Base-by-base conservation (phyloP, 1,140 invertebrate genomes). In the Drosophila leontia region DNA sequence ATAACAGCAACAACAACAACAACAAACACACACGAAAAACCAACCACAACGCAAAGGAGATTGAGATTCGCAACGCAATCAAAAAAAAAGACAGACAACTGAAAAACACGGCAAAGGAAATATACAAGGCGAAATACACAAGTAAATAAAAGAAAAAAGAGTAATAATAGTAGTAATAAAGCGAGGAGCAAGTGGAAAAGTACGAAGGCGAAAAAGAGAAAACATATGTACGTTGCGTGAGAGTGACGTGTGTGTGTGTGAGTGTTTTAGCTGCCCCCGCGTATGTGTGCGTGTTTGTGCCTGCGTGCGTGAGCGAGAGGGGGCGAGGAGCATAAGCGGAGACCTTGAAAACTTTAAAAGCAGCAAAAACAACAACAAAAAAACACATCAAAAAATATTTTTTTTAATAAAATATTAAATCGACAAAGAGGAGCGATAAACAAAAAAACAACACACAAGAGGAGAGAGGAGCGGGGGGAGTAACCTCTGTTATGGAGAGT, bases 281-380 rank as follows among this genome's bases (percentile, higher is more conserved):
- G 34, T 8, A 44, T 29, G 34, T 8, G 57, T 29, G 15, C n/a
- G 50, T 17, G 64, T 26, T n/a, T 39, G 70, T 26, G 47, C 6
- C 23, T 15, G 50, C 42, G 44, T 47, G 48, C 53, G 65, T 45
- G 55, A 61, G 42, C 51, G 61, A 63, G 83, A 56, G 77, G 72
- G 67, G 61, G 56, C 60, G 50, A 74, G 63, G 47, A 83, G 44
- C 70, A 72, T 72, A 72, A 82, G 78, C 74, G 55, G 55, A 88
- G 84, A 88, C 84, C 84, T 88, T 88, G 84, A 88, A 90, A 88
- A 88, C 81, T 84, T 84, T 81, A 88, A 84, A 77, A 82, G 77
- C 69, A 83, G 70, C 72, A 83, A 75, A 74, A 61, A 35, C 35
- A 37, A 50, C 29, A 35, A 39, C 37, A 64, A 53, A 44, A 32